Evolutionary conservation across 2,888 invertebrate species (phyloP), one percentile per base, ranked within the genome.

Genomic region (Apamea monoglypha): DNA sequence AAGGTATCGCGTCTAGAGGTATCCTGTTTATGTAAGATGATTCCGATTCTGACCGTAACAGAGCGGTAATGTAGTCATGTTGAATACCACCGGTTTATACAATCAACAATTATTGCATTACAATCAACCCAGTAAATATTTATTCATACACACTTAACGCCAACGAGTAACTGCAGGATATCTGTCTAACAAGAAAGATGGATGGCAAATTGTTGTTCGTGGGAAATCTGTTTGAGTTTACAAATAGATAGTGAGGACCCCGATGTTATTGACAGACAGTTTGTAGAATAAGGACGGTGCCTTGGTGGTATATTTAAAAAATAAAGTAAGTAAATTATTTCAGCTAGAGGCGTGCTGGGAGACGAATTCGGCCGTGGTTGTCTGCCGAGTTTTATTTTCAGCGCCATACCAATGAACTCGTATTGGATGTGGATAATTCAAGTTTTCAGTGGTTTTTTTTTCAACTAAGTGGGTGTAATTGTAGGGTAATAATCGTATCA

Each of bases 341-440:
- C 80, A 63, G 86, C 77, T 61, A 79, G 76, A 75, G 80, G 68
- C 74, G 78, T 78, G 83, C 84, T 84, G 85, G 81, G 89, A 90
- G 86, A 85, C 83, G 80, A 77, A 56, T 40, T 44, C 64, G 81
- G 61, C 82, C 80, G 32, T 74, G 82, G 76, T 86, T 78, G 83
- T 91, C 89, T 89, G 83, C 76, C 81, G 77, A 50, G 88, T 91
- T 91, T 93, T 94, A 93, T 94, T 95, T 95, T 93, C 90, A 90
- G 91, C 91, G 87, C 77, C 88, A 91, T 92, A 92, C 91, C 91
- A 94, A 92, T 92, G 92, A 93, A 93, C 92, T 40, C 87, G 87
- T 76, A 81, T 74, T 83, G 78, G 66, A 73, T 80, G 83, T 83
- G 78, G 72, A 78, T 82, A 82, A 79, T 87, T 80, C 76, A 84